phyloP scores from a whole-genome alignment of 1,140 invertebrate genomes.

The Heliconius himera region DNA sequence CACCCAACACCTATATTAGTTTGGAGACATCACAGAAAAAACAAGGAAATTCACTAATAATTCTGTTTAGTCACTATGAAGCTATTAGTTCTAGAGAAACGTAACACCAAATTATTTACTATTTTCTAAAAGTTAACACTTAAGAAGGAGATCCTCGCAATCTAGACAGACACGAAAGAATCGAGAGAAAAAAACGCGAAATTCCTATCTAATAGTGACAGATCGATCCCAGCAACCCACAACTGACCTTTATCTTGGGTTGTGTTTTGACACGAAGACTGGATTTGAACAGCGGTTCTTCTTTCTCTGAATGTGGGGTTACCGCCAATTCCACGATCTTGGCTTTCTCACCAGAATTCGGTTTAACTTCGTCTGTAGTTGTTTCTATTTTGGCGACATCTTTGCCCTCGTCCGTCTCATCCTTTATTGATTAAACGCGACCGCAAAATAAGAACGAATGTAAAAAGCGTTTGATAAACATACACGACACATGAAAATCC shows the following conservation, averaged over 20 bases:
- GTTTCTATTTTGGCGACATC: conserved; percentile 72
- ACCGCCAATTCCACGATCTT: conserved; percentile 41
- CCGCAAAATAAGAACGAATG: conserved; percentile 72
- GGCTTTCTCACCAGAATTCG: conserved; percentile 54
- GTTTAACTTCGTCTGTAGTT: conserved; percentile 73
- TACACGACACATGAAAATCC: conserved; percentile 43
- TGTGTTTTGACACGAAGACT: conserved; percentile 72
- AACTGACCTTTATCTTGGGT: conserved; percentile 76
- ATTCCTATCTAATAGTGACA: conserved; percentile 62
- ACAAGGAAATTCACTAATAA: conserved; percentile 16
- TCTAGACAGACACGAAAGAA: conserved; percentile 47
- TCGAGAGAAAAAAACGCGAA: conserved; percentile 30
- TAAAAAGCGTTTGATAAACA: conserved; percentile 63
- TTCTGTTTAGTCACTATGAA: conserved; percentile 17
- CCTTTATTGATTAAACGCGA: conserved; percentile 70
- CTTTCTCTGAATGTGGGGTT: conserved; percentile 55
- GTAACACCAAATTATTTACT: conserved; percentile 31
- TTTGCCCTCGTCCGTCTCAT: conserved; percentile 59
- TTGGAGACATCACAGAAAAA: background rate
- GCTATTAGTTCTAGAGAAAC: conserved; percentile 27
- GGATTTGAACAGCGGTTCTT: conserved; percentile 79
- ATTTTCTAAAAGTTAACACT: conserved; percentile 34
- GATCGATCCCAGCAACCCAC: conserved; percentile 43
- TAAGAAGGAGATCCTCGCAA: conserved; percentile 38
- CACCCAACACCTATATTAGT: background rate